These are phyloP conservation scores for Aradophagus sp. DNA, from an alignment of 1,140 invertebrate genomes.

Conservation along the genomic window DNA sequence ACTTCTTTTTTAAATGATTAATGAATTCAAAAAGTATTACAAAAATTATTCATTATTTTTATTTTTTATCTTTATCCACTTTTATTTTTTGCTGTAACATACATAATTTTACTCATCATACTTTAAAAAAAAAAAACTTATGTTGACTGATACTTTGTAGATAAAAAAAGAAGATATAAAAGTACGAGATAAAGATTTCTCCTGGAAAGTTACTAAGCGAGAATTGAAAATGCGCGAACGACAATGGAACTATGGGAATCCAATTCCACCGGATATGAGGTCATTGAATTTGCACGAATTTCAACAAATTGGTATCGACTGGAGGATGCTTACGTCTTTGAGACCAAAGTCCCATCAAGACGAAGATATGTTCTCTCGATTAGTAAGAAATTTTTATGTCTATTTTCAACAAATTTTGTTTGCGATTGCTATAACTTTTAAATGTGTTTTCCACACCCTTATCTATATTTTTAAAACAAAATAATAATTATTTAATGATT, in stretches of 20 bases:
- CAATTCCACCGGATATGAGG: slow-evolving; percentile 88
- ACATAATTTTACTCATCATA: no score
- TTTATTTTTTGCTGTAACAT: no score
- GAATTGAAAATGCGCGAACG: slow-evolving; percentile 78
- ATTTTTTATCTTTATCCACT: background rate
- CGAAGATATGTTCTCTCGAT: slow-evolving; percentile 89
- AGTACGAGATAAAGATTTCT: slow-evolving; percentile 75
- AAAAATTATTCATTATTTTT: slow-evolving; percentile 3
- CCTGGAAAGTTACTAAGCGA: slow-evolving; percentile 81
- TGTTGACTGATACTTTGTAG: slow-evolving; percentile 50
- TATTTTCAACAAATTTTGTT: background rate
- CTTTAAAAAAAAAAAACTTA: no score
- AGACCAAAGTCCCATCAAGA: slow-evolving; percentile 87
- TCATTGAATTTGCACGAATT: slow-evolving; percentile 85
- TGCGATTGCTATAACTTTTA: no score
- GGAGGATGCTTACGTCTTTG: slow-evolving; percentile 92
- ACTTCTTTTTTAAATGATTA: no score
- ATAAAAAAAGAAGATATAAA: slow-evolving; percentile 73
- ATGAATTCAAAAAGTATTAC: background rate
- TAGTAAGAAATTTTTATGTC: slow-evolving; percentile 54
- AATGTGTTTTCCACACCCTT: no score
- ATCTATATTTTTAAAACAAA: no score
- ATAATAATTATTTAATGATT: no score
- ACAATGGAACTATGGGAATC: slow-evolving; percentile 84
- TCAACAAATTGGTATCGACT: slow-evolving; percentile 90